phyloP scores from a whole-genome alignment of 2,797 vertebrate species.

The Valencia hispanica region DNA sequence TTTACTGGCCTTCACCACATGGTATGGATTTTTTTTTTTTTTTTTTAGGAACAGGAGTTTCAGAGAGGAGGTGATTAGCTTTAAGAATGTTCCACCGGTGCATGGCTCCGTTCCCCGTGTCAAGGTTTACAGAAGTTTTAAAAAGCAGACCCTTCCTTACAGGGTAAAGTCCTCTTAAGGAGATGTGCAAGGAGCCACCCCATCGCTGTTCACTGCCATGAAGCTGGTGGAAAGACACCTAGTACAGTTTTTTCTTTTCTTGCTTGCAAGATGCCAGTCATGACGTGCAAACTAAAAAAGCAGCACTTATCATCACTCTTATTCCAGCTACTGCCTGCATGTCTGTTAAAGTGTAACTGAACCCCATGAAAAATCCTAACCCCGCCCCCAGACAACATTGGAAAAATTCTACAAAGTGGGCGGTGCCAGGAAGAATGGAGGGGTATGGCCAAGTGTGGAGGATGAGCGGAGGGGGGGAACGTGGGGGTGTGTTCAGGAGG shows the following conservation, averaged over 20 bases:
- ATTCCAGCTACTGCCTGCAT: neutral
- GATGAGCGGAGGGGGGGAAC: too few relatives aligned
- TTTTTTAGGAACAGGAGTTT: neutral
- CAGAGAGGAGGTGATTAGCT: neutral
- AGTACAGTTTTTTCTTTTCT: neutral
- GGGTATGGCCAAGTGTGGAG: too few relatives aligned
- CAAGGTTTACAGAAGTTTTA: neutral
- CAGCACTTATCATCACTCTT: neutral
- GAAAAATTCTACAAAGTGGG: too few relatives aligned
- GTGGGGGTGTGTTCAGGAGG: too few relatives aligned
- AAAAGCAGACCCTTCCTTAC: neutral
- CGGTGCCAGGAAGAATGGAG: too few relatives aligned
- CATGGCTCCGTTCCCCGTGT: neutral
- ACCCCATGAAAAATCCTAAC: too few relatives aligned
- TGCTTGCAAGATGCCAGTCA: neutral
- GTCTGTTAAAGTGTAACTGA: too few relatives aligned
- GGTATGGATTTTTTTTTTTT: neutral
- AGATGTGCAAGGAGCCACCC: neutral
- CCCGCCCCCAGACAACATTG: too few relatives aligned
- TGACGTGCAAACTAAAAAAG: neutral
- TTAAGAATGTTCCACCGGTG: neutral
- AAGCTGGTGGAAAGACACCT: neutral
- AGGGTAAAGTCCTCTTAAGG: neutral
- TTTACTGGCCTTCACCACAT: neutral
- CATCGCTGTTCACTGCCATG: neutral